Evolutionary conservation across 64 coral and sea anemone species (phyloP).

Genomic region (Porites lutea): DNA sequence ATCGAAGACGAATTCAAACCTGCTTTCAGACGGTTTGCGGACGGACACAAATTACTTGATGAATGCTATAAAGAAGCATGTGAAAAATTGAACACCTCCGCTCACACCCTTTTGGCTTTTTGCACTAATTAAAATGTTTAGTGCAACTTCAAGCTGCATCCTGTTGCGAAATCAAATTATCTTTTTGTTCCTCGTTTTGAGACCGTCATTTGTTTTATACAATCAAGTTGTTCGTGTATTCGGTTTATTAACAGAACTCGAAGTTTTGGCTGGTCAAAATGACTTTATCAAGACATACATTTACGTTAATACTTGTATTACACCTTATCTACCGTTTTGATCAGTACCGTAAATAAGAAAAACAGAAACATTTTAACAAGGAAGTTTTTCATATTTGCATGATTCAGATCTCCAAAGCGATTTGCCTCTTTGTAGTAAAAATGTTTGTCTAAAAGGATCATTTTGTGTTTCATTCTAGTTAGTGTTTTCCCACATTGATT

Average conservation of each 20-base stretch:
- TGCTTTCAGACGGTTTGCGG: background rate
- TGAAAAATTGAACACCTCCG: background rate
- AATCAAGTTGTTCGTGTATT: background rate
- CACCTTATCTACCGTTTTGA: background rate
- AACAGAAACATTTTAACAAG: background rate
- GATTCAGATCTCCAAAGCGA: constrained; percentile 23
- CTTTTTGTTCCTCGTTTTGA: constrained; percentile 5
- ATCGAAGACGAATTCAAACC: too few species aligned
- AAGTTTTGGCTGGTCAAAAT: background rate
- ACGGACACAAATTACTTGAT: background rate
- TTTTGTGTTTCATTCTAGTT: background rate
- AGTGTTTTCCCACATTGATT: constrained; percentile 2
- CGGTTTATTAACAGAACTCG: background rate
- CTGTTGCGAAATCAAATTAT: background rate
- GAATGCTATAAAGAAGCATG: background rate
- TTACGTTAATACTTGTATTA: background rate
- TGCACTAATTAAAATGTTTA: background rate
- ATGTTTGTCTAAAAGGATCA: constrained; percentile 24
- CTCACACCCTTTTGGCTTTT: background rate
- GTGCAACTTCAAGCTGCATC: constrained; percentile 1
- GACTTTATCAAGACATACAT: too few species aligned
- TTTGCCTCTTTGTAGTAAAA: background rate
- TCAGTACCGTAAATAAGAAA: background rate
- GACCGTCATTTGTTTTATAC: background rate
- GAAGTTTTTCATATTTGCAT: background rate